Conservation (phyloP, 2,888 invertebrate species). For the Axea sp. region DNA sequence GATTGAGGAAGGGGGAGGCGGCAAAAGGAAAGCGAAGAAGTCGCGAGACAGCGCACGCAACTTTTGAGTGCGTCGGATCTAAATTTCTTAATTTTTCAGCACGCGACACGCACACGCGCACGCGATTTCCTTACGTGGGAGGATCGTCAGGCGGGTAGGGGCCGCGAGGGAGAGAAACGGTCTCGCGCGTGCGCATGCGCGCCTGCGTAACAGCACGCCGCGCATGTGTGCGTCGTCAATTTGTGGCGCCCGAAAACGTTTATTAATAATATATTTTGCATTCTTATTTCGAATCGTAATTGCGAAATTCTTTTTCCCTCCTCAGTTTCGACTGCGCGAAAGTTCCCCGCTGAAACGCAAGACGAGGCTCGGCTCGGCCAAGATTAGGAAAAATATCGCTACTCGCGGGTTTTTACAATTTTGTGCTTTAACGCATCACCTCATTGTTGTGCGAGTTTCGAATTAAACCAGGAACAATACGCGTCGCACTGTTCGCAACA, state of each 20-base stretch:
- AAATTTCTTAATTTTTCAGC: constrained; percentile 65
- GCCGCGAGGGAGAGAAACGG: constrained; percentile 33
- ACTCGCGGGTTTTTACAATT: no score
- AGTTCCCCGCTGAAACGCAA: no score
- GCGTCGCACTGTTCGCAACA: no score
- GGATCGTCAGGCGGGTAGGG: constrained; percentile 44
- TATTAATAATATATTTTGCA: no score
- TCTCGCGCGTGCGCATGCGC: constrained; percentile 27
- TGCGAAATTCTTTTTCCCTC: no score
- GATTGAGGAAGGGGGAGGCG: not conserved
- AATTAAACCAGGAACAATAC: no score
- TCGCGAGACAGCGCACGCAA: constrained; percentile 52
- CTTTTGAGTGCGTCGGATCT: constrained; percentile 62
- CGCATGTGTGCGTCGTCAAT: constrained; percentile 14
- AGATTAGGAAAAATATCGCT: no score
- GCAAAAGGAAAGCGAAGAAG: constrained; percentile 45
- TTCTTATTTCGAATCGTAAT: no score
- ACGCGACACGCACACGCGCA: constrained; percentile 61
- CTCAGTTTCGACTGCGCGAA: no score
- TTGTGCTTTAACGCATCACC: no score
- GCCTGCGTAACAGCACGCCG: constrained; percentile 20
- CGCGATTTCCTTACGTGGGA: constrained; percentile 64
- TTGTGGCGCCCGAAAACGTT: constrained; percentile 18
- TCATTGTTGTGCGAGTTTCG: no score
- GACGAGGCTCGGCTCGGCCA: no score